phyloP scores from a whole-genome alignment of 2,888 invertebrate genomes.

The Limulus polyphemus region DNA sequence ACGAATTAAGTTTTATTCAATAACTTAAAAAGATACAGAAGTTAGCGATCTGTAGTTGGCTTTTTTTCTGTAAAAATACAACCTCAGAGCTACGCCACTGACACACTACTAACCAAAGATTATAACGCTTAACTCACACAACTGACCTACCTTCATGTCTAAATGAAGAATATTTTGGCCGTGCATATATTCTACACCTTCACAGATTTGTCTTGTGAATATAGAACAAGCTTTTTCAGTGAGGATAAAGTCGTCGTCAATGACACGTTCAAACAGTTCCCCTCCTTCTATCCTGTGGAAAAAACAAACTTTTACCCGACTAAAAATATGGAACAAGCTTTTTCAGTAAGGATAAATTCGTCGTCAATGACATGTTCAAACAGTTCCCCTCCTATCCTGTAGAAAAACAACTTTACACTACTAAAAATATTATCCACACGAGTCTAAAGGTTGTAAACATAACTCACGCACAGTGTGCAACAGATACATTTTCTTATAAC shows the following conservation, averaged over 20 bases:
- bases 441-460: too few species aligned
- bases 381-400: slow-evolving; percentile 96
- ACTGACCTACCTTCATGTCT: slow-evolving; percentile 71
- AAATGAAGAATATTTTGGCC: slow-evolving; percentile 87
- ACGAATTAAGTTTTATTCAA: too few species aligned
- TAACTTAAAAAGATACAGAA: too few species aligned
- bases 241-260: slow-evolving; percentile 93
- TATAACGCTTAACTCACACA: not conserved
- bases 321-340: slow-evolving; percentile 50
- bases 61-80: too few species aligned
- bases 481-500: too few species aligned
- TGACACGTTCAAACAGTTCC: slow-evolving; percentile 95
- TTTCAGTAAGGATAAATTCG: slow-evolving; percentile 91
- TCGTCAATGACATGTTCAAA: slow-evolving; percentile 98
- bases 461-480: too few species aligned
- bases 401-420: too few species aligned
- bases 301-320: not conserved
- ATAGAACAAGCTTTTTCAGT: slow-evolving; percentile 93
- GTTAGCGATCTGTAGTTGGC: too few species aligned
- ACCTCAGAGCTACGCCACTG: too few species aligned
- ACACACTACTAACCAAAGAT: too few species aligned
- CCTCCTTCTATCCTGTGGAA: slow-evolving; percentile 81
- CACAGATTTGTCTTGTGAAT: slow-evolving; percentile 95
- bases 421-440: too few species aligned
- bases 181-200: slow-evolving; percentile 95